Base-by-base conservation (phyloP, 2,797 vertebrate genomes). In the Thripadectes ignobilis region DNA sequence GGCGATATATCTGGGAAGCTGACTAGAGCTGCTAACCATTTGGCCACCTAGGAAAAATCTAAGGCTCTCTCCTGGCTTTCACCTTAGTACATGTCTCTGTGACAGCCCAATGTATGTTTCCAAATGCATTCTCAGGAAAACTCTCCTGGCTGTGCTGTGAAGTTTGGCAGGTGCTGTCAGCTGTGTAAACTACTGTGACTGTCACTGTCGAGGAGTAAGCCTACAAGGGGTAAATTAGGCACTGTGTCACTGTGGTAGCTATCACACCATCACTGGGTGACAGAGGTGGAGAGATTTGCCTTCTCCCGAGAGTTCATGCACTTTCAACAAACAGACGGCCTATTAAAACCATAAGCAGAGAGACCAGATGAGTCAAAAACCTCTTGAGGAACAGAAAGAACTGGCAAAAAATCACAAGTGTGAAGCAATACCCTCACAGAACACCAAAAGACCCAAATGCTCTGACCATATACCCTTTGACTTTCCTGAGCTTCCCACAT, bases 31-130 rank as follows among this genome's bases (percentile, higher is more conserved):
- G 51, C 48, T 51, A 19, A 39, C 13, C 23, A 6, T 36, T 86
- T 46, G 48, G n/a, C 67, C 4, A 3, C 75, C 45, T 3, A 1
- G 21, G 46, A 83, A 49, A 48, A 84, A n/a, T 2, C 14, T 29
- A 48, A 61, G 48, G n/a, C 41, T 29, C 21, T 66, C 29, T 77
- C 22, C 20, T n/a, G 0, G 0, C 59, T 76, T 67, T 79, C 29
- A 11, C 52, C 38, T n/a, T 49, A 43, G 24, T 7, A n/a, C 0
- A 0, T 52, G 34, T 69, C 55, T 62, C 27, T 2, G 6, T 38
- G 58, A 38, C 13, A 84, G 51, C 54, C 19, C 55, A 39, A 19
- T 7, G 14, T 17, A 3, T 17, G 24, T n/a, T 30, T 91, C 43
- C 32, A 65, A 23, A 38, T 4, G 22, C 23, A 24, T 54, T 63